A percentile compares a stretch with the other conserved stretches of the same genome.
Conservation (phyloP, 2,797 vertebrate genomes). For the Pantherophis alleghaniensis region DNA sequence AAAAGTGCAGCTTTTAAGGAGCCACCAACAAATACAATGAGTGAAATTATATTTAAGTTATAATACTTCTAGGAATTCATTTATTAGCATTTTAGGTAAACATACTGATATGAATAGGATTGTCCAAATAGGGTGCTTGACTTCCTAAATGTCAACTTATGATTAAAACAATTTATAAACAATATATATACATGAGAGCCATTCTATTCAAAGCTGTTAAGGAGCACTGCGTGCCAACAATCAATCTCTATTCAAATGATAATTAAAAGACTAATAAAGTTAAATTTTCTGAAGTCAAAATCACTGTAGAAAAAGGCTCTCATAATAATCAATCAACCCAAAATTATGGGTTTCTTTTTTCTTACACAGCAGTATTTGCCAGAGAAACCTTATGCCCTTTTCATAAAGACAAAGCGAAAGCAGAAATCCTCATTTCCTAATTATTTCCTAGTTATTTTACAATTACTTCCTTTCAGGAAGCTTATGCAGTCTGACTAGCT, state of each 20-base stretch:
- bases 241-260: background rate
- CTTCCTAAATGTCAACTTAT: background rate
- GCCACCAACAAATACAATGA: background rate
- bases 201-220: background rate
- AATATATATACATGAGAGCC: background rate
- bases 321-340: background rate
- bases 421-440: slow-evolving; percentile 80
- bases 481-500: slow-evolving; percentile 72
- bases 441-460: slow-evolving; percentile 90
- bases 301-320: background rate
- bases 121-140: background rate
- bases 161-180: background rate
- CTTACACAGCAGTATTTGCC: background rate
- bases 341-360: background rate
- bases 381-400: slow-evolving; percentile 23
- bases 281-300: background rate
- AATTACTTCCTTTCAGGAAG: slow-evolving; percentile 92
- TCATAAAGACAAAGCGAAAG: slow-evolving; percentile 43
- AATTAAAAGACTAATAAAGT: background rate
- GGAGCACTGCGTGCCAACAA: background rate
- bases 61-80: background rate
- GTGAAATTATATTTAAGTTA: background rate
- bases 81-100: background rate
- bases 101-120: background rate
- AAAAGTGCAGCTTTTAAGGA: background rate